A percentile compares a stretch with the other conserved stretches of the same genome.
Evolutionary conservation across 1,140 invertebrate species (phyloP).

Genomic region (Planococcus citri): DNA sequence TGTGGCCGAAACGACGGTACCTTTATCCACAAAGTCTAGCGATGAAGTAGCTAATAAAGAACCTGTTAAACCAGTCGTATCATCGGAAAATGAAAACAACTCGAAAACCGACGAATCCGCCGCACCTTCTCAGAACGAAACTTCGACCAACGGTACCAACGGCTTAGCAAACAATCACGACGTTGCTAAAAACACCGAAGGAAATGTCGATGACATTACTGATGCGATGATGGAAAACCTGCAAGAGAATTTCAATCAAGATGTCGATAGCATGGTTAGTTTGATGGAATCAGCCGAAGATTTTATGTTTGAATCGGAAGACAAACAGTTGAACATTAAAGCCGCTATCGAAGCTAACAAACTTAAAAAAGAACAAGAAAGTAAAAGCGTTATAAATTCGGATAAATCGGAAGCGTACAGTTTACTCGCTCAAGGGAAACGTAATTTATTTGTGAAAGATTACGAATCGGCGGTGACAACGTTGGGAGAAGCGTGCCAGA

Average conservation of each 20-base stretch:
- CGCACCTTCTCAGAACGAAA: neutral
- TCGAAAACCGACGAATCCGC: neutral
- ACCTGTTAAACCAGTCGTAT: too few relatives aligned
- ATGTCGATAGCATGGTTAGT: neutral
- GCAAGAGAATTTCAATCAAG: neutral
- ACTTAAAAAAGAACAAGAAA: neutral
- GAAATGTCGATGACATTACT: neutral
- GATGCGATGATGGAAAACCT: conserved; percentile 8
- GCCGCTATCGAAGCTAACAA: neutral
- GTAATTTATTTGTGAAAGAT: conserved; percentile 56
- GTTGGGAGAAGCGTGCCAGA: conserved; percentile 58
- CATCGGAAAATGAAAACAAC: neutral
- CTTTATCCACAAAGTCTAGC: too few relatives aligned
- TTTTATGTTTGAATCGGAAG: neutral
- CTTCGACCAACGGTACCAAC: neutral
- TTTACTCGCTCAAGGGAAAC: conserved; percentile 23
- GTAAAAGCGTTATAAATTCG: neutral
- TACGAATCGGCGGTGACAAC: conserved; percentile 59
- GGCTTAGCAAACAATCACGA: neutral
- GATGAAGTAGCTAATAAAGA: too few relatives aligned
- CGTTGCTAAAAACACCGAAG: neutral
- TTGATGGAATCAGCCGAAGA: conserved; percentile 1
- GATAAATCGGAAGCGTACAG: neutral
- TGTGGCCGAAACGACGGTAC: too few relatives aligned
- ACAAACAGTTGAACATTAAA: neutral